These are phyloP conservation scores for Nyctibius bracteatus DNA, from an alignment of 2,113 vertebrate species.

Conservation along the genomic window DNA sequence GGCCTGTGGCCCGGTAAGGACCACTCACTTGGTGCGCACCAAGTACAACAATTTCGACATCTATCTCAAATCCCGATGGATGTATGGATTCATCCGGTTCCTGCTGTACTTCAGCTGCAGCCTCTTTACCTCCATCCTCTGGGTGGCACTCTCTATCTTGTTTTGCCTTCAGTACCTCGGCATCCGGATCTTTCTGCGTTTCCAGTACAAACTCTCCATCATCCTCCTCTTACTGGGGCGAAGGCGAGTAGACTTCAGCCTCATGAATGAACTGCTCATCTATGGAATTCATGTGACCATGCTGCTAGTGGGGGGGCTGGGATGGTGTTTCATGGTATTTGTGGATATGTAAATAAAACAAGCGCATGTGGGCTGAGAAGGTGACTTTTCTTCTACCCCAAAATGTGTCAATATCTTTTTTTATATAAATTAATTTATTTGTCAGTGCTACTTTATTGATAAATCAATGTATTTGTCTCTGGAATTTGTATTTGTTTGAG, in stretches of 20 bases:
- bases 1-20: constrained; percentile 86
- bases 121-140: constrained; percentile 92
- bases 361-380: constrained; percentile 44
- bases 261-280: constrained; percentile 92
- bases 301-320: constrained; percentile 94
- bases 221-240: constrained; percentile 90
- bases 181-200: constrained; percentile 87
- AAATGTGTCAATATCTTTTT: neutral
- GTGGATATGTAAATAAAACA: constrained; percentile 90
- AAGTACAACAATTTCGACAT: constrained; percentile 98
- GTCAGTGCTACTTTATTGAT: neutral
- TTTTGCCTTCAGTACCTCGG: constrained; percentile 93
- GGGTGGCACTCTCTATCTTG: constrained; percentile 89
- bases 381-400: constrained; percentile 5
- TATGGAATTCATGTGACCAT: constrained; percentile 94
- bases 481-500: neutral
- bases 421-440: constrained; percentile 46
- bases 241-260: constrained; percentile 88
- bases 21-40: constrained; percentile 87
- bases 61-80: constrained; percentile 92
- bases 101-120: constrained; percentile 97
- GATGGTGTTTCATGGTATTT: constrained; percentile 99
- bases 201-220: constrained; percentile 95
- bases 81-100: constrained; percentile 94
- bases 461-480: neutral